Base-by-base conservation (phyloP, 1,140 invertebrate genomes). In the Conopomorpha cramerella region DNA sequence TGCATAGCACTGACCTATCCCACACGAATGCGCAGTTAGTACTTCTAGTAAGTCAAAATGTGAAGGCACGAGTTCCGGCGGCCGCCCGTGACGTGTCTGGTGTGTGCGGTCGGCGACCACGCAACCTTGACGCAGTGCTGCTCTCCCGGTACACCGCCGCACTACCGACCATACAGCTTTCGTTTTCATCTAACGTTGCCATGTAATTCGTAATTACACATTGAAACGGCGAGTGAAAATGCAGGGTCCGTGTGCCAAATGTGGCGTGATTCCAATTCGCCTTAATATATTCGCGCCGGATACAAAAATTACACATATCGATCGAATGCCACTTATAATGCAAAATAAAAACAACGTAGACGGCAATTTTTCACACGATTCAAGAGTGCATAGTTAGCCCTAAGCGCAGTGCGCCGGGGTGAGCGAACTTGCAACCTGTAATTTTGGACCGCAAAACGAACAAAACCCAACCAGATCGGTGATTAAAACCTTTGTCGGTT, bases 401-500 rank as follows among this genome's bases (percentile, higher is more conserved):
- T 65, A 60, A 68, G 65, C 70, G 54, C 55, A 50, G 47, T 51
- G 50, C 44, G 50, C 38, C 59, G 59, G 59, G 70, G 67, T 76
- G 56, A 76, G 55, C 65, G 70, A 72, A 64, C 70, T 58, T 57
- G 45, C 60, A 56, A 61, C 51, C 70, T 65, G 67, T 65, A 70
- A 72, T 72, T 72, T 72, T 49, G 67, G 67, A 74, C 70, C 70
- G 70, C 70, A 74, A 74, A 74, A 74, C 51, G 65, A 70, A 46
- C 53, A 72, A 74, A 60, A 66, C 55, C 50, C 49, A 59, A 55
- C 51, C 54, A 60, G 67, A 74, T 74, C 60, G 63, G 66, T 74
- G 70, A 74, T 74, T 74, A 74, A 74, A 74, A 66, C 67, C 70
- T 74, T 74, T 74, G 70, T 74, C 70, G 70, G 70, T 64, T 74